These are phyloP conservation scores for Rhombomys opimus DNA, from an alignment of 2,113 vertebrate genomes.

Conservation along the genomic window DNA sequence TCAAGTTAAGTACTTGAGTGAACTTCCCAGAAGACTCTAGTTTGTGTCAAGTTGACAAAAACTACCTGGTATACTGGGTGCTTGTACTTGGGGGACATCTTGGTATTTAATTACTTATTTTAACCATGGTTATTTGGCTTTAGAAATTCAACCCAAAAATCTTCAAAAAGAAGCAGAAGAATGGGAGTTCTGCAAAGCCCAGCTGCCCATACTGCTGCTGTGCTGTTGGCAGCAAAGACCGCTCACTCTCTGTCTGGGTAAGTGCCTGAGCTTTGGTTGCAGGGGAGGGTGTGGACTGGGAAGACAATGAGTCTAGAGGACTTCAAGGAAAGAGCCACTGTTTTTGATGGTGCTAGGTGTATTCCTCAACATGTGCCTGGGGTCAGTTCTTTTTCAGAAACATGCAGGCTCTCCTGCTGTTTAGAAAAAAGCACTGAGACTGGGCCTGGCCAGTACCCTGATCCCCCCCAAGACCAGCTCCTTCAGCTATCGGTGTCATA, in stretches of 20 bases:
- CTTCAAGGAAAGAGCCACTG: neutral
- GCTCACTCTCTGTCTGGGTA: conserved; percentile 99
- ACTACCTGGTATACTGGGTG: neutral
- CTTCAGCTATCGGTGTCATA: neutral
- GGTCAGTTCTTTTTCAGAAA: neutral
- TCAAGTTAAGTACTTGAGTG: too few species aligned
- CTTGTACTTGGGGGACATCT: neutral
- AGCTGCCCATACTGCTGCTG: conserved; percentile 98
- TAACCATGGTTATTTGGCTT: conserved; percentile 62
- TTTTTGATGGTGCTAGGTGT: neutral
- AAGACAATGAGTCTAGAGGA: neutral
- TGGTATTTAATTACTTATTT: neutral
- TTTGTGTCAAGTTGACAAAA: neutral
- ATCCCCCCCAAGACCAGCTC: neutral
- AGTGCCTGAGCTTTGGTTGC: conserved; percentile 65
- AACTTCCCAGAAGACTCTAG: neutral
- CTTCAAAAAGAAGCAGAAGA: conserved; percentile 99
- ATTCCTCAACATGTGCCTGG: neutral
- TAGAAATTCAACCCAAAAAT: conserved; percentile 99
- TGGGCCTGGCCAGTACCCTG: neutral
- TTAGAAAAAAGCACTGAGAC: neutral
- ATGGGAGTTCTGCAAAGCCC: conserved; percentile 96
- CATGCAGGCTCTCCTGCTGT: neutral
- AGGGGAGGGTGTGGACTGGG: neutral
- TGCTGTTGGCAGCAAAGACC: conserved; percentile 98